Evolutionary conservation across 2,113 vertebrate genomes (phyloP).

Genomic region (Gymnarchus niloticus): DNA sequence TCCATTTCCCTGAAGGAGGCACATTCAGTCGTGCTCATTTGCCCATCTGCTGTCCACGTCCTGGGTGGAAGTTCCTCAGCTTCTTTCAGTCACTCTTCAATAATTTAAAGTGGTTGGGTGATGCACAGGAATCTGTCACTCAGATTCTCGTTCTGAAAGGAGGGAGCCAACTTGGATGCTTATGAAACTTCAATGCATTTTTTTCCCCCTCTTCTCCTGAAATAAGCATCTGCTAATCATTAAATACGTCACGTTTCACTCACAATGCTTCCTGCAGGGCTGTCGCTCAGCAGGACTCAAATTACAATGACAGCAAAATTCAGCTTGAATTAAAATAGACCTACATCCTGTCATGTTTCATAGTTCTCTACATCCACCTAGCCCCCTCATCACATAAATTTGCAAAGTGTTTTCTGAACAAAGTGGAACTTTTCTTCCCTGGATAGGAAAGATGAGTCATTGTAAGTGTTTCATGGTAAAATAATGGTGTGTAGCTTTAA

Average conservation of each 20-base stretch:
- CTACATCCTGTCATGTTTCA: constrained; percentile 8
- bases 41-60: not conserved
- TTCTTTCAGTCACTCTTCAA: not conserved
- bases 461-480: not conserved
- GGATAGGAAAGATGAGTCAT: not conserved
- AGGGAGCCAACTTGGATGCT: not conserved
- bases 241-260: not conserved
- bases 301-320: constrained; percentile 19
- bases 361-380: not conserved
- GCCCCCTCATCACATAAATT: constrained; percentile 3
- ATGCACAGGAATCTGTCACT: not conserved
- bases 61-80: not conserved
- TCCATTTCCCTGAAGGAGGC: not conserved
- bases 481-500: not conserved
- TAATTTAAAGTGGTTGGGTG: not conserved
- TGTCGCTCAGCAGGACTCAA: constrained; percentile 6
- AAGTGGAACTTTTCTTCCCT: constrained; percentile 7
- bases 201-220: not conserved
- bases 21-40: not conserved
- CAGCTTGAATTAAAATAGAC: constrained; percentile 20
- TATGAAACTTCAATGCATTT: not conserved
- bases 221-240: constrained; percentile 22
- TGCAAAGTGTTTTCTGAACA: not conserved
- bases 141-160: not conserved
- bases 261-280: constrained; percentile 7